These are phyloP conservation scores for Hydropotes inermis DNA, from an alignment of 2,113 vertebrate species.

Conservation along the genomic window DNA sequence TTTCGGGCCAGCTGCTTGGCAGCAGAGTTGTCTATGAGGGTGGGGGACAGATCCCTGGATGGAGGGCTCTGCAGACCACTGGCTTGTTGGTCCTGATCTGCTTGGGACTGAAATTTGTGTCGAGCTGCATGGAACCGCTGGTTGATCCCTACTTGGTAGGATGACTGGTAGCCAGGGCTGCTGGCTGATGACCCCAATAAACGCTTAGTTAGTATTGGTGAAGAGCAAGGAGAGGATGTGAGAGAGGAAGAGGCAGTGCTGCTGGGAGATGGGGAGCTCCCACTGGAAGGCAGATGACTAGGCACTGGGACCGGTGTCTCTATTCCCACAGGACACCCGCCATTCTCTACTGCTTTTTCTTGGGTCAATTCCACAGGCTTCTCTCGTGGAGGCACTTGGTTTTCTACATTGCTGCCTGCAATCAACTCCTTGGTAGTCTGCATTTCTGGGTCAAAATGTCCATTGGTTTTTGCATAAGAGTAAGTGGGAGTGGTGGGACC, in stretches of 20 bases:
- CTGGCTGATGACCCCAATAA: conserved; percentile 84
- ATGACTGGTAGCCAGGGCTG: conserved; percentile 90
- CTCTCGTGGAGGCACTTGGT: conserved; percentile 70
- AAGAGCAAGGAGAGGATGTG: conserved; percentile 95
- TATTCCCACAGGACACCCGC: conserved; percentile 69
- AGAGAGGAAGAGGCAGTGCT: conserved; percentile 94
- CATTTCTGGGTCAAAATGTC: conserved; percentile 79
- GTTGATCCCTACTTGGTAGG: conserved; percentile 95
- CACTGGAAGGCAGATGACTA: conserved; percentile 77
- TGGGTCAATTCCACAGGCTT: conserved; percentile 63
- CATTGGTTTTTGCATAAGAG: conserved; percentile 86
- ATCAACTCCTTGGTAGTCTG: conserved; percentile 45
- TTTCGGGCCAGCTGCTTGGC: conserved; percentile 94
- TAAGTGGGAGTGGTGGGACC: conserved; percentile 64
- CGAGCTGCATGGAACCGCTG: conserved; percentile 96
- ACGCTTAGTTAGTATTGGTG: conserved; percentile 90
- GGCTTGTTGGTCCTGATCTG: conserved; percentile 87
- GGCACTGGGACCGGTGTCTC: conserved; percentile 74
- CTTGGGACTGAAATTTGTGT: conserved; percentile 96
- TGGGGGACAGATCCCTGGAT: conserved; percentile 86
- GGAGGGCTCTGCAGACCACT: conserved; percentile 81
- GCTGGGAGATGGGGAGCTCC: conserved; percentile 85
- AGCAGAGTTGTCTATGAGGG: conserved; percentile 83
- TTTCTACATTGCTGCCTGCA: conserved; percentile 49
- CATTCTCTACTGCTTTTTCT: conserved; percentile 85